Evolutionary conservation across 2,113 vertebrate genomes (phyloP).

Genomic region (Trematocara macrostoma): DNA sequence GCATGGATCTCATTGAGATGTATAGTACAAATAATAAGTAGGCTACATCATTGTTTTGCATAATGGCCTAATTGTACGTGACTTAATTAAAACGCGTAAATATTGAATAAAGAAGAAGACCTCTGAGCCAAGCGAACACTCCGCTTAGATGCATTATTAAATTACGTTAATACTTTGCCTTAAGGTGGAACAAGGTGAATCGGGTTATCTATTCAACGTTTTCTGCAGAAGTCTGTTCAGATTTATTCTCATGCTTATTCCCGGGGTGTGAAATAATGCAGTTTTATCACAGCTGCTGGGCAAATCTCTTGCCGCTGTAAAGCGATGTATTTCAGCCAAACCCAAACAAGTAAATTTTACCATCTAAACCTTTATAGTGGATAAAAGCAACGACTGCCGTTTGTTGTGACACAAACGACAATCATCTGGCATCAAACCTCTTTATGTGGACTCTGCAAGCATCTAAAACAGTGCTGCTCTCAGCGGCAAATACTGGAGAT

Average conservation of each 20-base stretch:
- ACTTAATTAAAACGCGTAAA: neutral
- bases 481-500: neutral
- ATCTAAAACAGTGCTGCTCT: neutral
- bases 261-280: neutral
- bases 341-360: neutral
- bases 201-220: neutral
- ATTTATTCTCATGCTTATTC: neutral
- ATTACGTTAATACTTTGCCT: neutral
- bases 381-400: neutral
- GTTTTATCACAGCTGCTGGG: neutral
- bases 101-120: neutral
- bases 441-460: neutral
- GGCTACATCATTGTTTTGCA: neutral
- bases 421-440: neutral
- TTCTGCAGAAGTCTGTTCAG: neutral
- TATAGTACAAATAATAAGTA: neutral
- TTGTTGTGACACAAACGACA: neutral
- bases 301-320: neutral
- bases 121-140: neutral
- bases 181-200: neutral
- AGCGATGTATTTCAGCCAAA: neutral
- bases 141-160: neutral
- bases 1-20: neutral
- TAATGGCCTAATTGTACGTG: neutral
- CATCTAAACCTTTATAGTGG: neutral